phyloP scores from a whole-genome alignment of 1,140 invertebrate genomes.

The Aphelinus atriplicis region DNA sequence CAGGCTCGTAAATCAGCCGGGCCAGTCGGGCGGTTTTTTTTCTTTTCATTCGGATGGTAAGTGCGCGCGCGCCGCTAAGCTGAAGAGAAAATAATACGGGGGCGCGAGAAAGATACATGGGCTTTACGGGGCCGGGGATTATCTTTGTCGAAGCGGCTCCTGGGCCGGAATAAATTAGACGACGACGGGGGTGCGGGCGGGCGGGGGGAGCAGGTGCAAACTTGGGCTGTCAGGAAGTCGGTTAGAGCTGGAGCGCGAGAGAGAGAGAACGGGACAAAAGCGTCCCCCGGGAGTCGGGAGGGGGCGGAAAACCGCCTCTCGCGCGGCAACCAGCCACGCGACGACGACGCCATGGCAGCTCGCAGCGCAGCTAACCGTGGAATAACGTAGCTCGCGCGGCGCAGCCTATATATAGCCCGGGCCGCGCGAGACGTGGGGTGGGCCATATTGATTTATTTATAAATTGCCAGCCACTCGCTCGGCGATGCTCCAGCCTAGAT shows the following conservation, averaged over 20 bases:
- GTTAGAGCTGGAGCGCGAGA: constrained; percentile 58
- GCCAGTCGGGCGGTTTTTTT: background rate
- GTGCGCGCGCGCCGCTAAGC: constrained; percentile 16
- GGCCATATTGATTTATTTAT: constrained; percentile 66
- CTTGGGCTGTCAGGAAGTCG: constrained; percentile 67
- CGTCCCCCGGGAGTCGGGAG: constrained; percentile 60
- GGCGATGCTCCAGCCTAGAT: too few relatives aligned
- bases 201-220: constrained; percentile 61
- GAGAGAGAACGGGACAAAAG: constrained; percentile 56
- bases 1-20: constrained; percentile 27
- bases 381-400: constrained; percentile 58
- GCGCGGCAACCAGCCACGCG: background rate
- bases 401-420: background rate
- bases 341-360: constrained; percentile 46
- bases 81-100: constrained; percentile 29
- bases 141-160: constrained; percentile 17
- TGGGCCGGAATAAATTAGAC: constrained; percentile 33
- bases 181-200: constrained; percentile 15
- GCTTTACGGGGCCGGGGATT: constrained; percentile 17
- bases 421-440: constrained; percentile 44
- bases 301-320: constrained; percentile 21
- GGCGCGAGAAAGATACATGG: background rate
- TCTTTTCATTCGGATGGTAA: too few relatives aligned
- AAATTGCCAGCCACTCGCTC: constrained; percentile 1
- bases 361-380: constrained; percentile 63